phyloP scores from a whole-genome alignment of 2,888 invertebrate species.

The Camptogramma bilineatum region DNA sequence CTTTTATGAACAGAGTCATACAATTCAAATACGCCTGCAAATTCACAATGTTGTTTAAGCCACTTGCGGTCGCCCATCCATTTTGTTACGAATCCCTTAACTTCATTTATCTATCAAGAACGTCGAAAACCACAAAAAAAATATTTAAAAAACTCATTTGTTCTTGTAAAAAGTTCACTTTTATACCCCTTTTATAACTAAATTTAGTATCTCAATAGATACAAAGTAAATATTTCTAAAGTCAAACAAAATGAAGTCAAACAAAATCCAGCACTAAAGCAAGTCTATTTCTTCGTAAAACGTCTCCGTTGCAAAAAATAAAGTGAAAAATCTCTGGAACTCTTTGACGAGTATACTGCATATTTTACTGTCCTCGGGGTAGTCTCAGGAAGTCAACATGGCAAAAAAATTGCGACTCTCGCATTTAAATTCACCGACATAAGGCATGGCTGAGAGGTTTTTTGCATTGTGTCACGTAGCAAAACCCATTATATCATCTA shows the following conservation, averaged over 20 bases:
- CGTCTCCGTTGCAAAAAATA: slow-evolving; percentile 35
- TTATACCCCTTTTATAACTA: background rate
- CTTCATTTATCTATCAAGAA: too few relatives aligned
- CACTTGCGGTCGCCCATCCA: too few relatives aligned
- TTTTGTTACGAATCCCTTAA: too few relatives aligned
- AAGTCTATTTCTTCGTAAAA: slow-evolving; percentile 23
- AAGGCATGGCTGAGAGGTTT: slow-evolving; percentile 35
- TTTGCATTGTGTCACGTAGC: slow-evolving; percentile 46
- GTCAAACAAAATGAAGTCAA: background rate
- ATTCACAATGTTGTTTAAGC: too few relatives aligned
- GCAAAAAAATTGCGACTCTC: slow-evolving; percentile 47
- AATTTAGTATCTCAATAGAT: background rate
- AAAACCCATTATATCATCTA: slow-evolving; percentile 33
- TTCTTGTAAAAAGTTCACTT: background rate
- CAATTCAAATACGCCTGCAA: too few relatives aligned
- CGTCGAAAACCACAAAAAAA: too few relatives aligned
- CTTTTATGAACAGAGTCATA: too few relatives aligned
- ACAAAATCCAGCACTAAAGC: slow-evolving; percentile 5
- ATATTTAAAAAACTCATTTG: background rate
- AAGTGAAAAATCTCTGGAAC: slow-evolving; percentile 38
- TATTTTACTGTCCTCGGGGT: slow-evolving; percentile 40
- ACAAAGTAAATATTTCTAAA: background rate
- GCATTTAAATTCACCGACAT: slow-evolving; percentile 45
- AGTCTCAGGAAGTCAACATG: slow-evolving; percentile 40
- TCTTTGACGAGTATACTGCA: slow-evolving; percentile 42